Evolutionary conservation across 2,113 vertebrate genomes (phyloP).

Genomic region (Marcusenius ussheri): DNA sequence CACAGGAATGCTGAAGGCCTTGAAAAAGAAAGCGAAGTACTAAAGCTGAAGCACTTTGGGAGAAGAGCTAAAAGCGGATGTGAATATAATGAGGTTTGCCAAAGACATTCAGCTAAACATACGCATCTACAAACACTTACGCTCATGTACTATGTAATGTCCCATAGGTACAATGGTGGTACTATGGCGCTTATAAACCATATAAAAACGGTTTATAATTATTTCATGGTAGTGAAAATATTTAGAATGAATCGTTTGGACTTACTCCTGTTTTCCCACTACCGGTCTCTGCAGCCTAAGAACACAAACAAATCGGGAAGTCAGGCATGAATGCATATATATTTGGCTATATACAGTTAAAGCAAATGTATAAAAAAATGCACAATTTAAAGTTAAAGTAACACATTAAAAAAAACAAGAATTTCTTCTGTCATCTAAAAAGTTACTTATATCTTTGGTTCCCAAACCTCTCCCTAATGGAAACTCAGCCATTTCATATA

Average conservation of each 20-base stretch:
- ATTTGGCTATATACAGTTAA: neutral
- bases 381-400: neutral
- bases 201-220: neutral
- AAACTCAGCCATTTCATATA: too few relatives aligned
- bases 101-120: neutral
- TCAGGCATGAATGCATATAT: neutral
- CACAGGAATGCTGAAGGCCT: slow-evolving; percentile 97
- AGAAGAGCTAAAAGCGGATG: neutral
- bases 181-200: neutral
- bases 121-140: neutral
- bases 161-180: neutral
- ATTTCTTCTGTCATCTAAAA: neutral
- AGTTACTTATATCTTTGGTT: neutral
- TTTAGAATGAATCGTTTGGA: slow-evolving; percentile 29
- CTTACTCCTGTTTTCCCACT: slow-evolving; percentile 98
- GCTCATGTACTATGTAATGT: neutral
- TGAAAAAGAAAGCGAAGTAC: slow-evolving; percentile 11
- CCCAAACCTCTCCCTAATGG: neutral
- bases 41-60: neutral
- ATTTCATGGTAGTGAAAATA: neutral
- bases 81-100: neutral
- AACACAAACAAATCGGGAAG: slow-evolving; percentile 13
- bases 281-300: slow-evolving; percentile 91
- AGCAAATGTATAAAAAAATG: neutral
- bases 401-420: neutral